These are phyloP conservation scores for Bombus difficillimus DNA, from an alignment of 1,140 invertebrate genomes.

Conservation along the genomic window DNA sequence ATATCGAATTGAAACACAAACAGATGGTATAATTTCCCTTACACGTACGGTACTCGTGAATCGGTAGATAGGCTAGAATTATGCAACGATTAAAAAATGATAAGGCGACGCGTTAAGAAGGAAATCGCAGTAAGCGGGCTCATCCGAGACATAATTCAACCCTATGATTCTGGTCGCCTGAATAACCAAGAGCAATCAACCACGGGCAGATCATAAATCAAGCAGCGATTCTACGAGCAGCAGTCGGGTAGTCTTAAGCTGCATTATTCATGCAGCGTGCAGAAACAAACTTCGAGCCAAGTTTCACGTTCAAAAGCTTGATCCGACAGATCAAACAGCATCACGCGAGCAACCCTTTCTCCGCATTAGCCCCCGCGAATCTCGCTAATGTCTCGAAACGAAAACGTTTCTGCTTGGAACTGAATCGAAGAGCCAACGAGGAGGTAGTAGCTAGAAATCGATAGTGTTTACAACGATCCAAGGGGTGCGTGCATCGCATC, in stretches of 20 bases:
- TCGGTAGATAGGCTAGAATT: too few relatives aligned
- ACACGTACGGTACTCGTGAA: too few relatives aligned
- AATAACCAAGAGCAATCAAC: constrained; percentile 16
- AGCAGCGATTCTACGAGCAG: constrained; percentile 9
- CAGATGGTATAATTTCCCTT: background rate
- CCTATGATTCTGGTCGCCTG: background rate
- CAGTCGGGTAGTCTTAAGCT: constrained; percentile 7
- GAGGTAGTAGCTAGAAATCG: background rate
- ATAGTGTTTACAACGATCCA: background rate
- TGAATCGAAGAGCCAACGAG: background rate
- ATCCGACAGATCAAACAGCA: constrained; percentile 31
- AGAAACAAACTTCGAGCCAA: constrained; percentile 22
- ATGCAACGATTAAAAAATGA: background rate
- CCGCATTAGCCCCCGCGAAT: background rate
- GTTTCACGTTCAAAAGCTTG: background rate
- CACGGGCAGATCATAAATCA: constrained; percentile 13
- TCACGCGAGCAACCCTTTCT: background rate
- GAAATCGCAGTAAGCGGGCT: background rate
- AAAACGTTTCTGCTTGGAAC: constrained; percentile 1
- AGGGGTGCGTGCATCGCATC: background rate
- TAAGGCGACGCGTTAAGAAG: background rate
- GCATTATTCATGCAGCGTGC: constrained; percentile 23
- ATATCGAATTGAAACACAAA: background rate
- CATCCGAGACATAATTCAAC: background rate
- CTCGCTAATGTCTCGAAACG: constrained; percentile 10